Base-by-base conservation (phyloP, 2,113 vertebrate genomes). In the Phoenicopterus ruber region DNA sequence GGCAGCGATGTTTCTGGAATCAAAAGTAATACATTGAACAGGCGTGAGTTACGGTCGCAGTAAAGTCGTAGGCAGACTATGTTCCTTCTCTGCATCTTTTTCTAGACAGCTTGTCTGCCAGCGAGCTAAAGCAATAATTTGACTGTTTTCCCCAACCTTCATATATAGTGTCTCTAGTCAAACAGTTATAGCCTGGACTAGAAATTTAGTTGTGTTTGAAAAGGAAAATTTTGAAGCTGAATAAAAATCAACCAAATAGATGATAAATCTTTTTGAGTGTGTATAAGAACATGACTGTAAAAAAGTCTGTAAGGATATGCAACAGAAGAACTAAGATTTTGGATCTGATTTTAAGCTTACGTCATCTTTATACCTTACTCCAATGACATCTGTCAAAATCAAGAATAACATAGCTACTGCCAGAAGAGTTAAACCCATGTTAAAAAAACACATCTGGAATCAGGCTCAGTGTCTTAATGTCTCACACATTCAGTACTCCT, bases 21-120 rank as follows among this genome's bases (percentile, higher is more conserved):
- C 19, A 49, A 88, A 47, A 82, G 28, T 11, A 78, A 54, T 15
- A 21, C 31, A 49, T 7, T 3, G 6, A 92, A 57, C 8, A 13
- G 15, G 17, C 2, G 0, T 3, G 9, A 88, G 47, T 58, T 72
- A 85, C 1, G 2, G 13, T 20, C 3, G 0, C 28, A 40, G 38
- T 46, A 34, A 76, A 94, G 36, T 80, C 4, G 1, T 7, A 74
- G 32, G 34, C 59, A 96, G 69, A n/a, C 32, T n/a, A 2, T 31
- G 20, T 55, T 73, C 62, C 52, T 80, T 71, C 47, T 19, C 57
- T 67, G 18, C 21, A 21, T 38, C 32, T 76, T 93, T 77, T 74
- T 52, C 74, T 8, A 73, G 49, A 74, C 8, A 61, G 29, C 12
- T 72, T 61, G 80, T 77, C 66, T 85, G 44, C 14, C 71, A 73